phyloP scores from a whole-genome alignment of 2,797 vertebrate species.

The Ateles fusciceps region DNA sequence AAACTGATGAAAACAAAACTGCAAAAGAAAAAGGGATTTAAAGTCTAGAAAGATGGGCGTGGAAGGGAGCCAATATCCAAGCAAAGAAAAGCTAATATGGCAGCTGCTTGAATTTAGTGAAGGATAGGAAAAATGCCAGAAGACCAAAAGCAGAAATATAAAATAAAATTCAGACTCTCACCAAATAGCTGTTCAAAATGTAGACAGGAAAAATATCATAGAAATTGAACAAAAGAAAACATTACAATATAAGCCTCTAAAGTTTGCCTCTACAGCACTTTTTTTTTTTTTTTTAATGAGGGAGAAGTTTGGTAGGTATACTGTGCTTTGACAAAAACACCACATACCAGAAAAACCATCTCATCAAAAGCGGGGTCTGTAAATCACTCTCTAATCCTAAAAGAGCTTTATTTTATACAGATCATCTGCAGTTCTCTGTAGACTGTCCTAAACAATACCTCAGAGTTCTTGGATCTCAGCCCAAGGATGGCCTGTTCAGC shows the following conservation, averaged over 20 bases:
- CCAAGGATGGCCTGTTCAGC: neutral
- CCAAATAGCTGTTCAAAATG: neutral
- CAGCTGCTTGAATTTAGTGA: neutral
- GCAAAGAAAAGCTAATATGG: conserved; percentile 20
- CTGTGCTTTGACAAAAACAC: conserved; percentile 11
- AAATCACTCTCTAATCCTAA: conserved; percentile 37
- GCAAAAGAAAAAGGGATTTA: neutral
- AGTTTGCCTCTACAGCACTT: neutral
- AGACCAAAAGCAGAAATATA: neutral
- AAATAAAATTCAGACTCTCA: conserved; percentile 9
- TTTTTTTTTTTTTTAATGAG: neutral
- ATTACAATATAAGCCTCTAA: neutral
- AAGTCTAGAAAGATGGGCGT: conserved; percentile 9
- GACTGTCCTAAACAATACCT: neutral
- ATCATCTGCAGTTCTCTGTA: conserved; percentile 7
- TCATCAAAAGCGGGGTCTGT: neutral
- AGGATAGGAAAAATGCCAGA: conserved; percentile 11
- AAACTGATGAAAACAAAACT: conserved; percentile 47
- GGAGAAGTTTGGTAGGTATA: neutral
- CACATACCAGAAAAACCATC: conserved; percentile 18
- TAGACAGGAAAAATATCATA: neutral
- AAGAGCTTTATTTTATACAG: neutral
- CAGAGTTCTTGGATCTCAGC: conserved; percentile 2
- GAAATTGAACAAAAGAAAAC: neutral
- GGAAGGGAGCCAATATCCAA: conserved; percentile 2